Evolutionary conservation across 2,797 vertebrate genomes (phyloP).

Genomic region (Distichodus sexfasciatus): DNA sequence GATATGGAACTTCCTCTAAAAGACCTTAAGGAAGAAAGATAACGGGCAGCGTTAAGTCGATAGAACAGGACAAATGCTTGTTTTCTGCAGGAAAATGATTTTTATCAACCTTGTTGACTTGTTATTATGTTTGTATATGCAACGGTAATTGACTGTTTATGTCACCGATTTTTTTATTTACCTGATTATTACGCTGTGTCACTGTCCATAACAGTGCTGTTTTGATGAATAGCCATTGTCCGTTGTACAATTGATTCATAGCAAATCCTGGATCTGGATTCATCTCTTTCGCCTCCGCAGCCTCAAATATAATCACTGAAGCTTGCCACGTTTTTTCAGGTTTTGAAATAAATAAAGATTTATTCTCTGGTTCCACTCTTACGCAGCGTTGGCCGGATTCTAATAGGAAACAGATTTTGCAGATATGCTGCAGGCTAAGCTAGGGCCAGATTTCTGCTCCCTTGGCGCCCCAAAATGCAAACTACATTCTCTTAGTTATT

Average conservation of each 20-base stretch:
- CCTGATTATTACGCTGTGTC: not conserved
- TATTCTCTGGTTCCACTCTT: slow-evolving; percentile 23
- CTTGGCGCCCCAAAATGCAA: slow-evolving; percentile 39
- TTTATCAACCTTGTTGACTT: slow-evolving; percentile 31
- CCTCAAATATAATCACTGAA: slow-evolving; percentile 7
- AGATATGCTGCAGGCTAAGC: slow-evolving; percentile 35
- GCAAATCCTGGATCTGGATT: not conserved
- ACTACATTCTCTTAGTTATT: slow-evolving; percentile 24
- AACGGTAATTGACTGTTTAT: slow-evolving; percentile 22
- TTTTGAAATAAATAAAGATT: slow-evolving; percentile 36
- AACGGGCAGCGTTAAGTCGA: slow-evolving; percentile 67
- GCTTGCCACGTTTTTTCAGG: slow-evolving; percentile 3
- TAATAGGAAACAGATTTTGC: slow-evolving; percentile 47
- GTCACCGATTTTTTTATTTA: not conserved
- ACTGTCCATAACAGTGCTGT: not conserved
- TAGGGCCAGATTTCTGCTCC: slow-evolving; percentile 40
- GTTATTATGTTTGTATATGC: not conserved
- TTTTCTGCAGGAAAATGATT: slow-evolving; percentile 48
- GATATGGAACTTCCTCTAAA: slow-evolving; percentile 64
- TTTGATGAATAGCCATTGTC: not conserved
- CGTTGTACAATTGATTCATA: not conserved
- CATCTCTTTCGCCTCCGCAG: slow-evolving; percentile 47
- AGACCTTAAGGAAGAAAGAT: slow-evolving; percentile 62
- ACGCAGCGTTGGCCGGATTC: not conserved
- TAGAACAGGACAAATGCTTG: slow-evolving; percentile 61